A percentile compares a stretch with the other conserved stretches of the same genome.
Conservation (phyloP, 2,888 invertebrate genomes). For the Petrophora chlorosata region DNA sequence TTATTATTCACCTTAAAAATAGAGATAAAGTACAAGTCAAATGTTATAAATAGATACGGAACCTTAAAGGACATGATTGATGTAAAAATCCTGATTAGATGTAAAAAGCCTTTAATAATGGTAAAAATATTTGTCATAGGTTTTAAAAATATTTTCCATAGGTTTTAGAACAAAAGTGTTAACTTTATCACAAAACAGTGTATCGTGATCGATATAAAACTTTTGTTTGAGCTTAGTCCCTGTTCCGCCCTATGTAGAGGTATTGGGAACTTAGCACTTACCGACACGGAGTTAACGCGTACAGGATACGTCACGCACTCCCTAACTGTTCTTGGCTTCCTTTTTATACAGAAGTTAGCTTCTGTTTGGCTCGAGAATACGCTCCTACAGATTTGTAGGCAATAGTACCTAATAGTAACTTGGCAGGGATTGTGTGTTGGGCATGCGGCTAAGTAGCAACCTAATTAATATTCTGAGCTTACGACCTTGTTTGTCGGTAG, state of each 20-base stretch:
- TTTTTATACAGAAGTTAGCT: conserved; percentile 28
- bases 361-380: conserved; percentile 10
- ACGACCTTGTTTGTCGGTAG: conserved; percentile 1
- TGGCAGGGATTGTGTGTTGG: neutral
- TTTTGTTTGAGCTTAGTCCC: conserved; percentile 38
- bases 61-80: too few relatives aligned
- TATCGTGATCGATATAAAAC: neutral
- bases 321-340: conserved; percentile 30
- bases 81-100: too few relatives aligned
- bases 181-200: too few relatives aligned
- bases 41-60: too few relatives aligned
- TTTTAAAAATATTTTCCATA: too few relatives aligned
- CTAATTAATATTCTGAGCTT: conserved; percentile 1
- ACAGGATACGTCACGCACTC: conserved; percentile 32
- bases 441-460: neutral
- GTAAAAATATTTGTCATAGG: too few relatives aligned
- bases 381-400: neutral
- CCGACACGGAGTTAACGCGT: conserved; percentile 27
- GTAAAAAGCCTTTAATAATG: too few relatives aligned
- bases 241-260: conserved; percentile 22
- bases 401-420: neutral
- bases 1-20: too few relatives aligned
- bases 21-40: too few relatives aligned
- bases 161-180: too few relatives aligned
- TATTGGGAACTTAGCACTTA: conserved; percentile 45